Conservation (phyloP, 2,888 invertebrate species). For the Drosophila kokeensis region DNA sequence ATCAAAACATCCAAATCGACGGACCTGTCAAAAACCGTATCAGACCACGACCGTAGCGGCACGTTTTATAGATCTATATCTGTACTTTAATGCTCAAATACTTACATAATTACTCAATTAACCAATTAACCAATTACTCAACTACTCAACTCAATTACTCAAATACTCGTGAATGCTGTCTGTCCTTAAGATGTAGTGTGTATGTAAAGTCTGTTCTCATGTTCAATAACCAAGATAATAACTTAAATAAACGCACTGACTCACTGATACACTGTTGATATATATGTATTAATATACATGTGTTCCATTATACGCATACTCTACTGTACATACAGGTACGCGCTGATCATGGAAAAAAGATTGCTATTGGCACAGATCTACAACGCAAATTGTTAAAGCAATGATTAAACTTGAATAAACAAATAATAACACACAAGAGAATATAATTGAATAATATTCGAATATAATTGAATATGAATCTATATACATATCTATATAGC, state of each 20-base stretch:
- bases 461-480: conserved; percentile 19
- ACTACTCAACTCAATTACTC: conserved; percentile 17
- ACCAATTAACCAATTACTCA: conserved; percentile 21
- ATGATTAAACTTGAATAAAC: conserved; percentile 15
- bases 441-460: conserved; percentile 17
- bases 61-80: conserved; percentile 41
- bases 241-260: conserved; percentile 45
- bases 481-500: background rate
- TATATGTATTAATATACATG: conserved; percentile 33
- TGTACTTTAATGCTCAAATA: conserved; percentile 19
- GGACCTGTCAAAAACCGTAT: conserved; percentile 12
- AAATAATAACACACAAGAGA: conserved; percentile 19
- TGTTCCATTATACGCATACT: conserved; percentile 56
- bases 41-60: conserved; percentile 46
- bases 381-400: conserved; percentile 40
- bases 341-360: conserved; percentile 69
- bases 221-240: conserved; percentile 15
- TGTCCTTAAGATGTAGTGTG: conserved; percentile 54
- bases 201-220: conserved; percentile 44
- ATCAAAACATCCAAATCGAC: conserved; percentile 33
- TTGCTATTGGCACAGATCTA: conserved; percentile 83
- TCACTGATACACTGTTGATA: conserved; percentile 49
- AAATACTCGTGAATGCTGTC: conserved; percentile 49
- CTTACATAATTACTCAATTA: conserved; percentile 8
- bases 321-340: conserved; percentile 57